Percentiles rank a stretch among this genome's conserved stretches.
phyloP scores from a whole-genome alignment of 1,140 invertebrate genomes.

The Lordiphosa collinella region DNA sequence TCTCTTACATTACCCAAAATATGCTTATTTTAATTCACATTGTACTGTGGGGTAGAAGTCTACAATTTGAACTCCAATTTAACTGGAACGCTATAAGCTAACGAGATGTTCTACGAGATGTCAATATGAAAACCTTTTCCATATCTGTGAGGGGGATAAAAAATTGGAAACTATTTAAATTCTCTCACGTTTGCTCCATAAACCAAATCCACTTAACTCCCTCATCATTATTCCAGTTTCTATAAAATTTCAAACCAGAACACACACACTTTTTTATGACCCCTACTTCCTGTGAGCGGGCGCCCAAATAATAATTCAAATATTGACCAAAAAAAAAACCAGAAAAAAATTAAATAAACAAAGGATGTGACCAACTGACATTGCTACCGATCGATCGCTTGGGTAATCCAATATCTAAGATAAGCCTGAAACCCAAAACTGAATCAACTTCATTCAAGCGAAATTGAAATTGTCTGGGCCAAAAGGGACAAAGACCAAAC shows the following conservation, averaged over 20 bases:
- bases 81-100: too few relatives aligned
- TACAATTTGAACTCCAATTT: too few relatives aligned
- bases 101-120: too few relatives aligned
- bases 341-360: constrained; percentile 50
- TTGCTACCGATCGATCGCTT: constrained; percentile 56
- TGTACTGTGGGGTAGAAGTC: too few relatives aligned
- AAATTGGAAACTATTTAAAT: constrained; percentile 22
- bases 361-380: constrained; percentile 51
- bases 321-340: constrained; percentile 28
- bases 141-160: too few relatives aligned
- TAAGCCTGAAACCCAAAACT: constrained; percentile 18
- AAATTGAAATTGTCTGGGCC: constrained; percentile 33
- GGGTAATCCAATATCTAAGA: constrained; percentile 48
- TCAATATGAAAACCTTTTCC: too few relatives aligned
- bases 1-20: too few relatives aligned
- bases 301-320: constrained; percentile 59
- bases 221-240: constrained; percentile 2
- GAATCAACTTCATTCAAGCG: constrained; percentile 58
- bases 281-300: constrained; percentile 54
- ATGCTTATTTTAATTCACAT: too few relatives aligned
- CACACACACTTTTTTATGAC: constrained; percentile 35
- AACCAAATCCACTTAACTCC: constrained; percentile 17
- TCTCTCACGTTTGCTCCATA: constrained; percentile 44
- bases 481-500: constrained; percentile 39
- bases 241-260: background rate